Conservation (phyloP, 2,113 vertebrate species). For the Plecotus auritus region DNA sequence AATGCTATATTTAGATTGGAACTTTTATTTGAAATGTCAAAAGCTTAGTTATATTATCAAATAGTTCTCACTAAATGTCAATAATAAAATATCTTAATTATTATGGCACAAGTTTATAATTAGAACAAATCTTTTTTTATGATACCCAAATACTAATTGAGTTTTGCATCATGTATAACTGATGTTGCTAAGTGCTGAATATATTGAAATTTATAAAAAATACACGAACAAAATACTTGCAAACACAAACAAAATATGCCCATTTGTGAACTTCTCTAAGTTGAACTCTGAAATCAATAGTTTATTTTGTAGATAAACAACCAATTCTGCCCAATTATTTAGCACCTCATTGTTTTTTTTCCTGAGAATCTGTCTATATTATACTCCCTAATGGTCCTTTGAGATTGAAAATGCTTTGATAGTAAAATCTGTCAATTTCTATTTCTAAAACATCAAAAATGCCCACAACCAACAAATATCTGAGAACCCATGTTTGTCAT, state of each 20-base stretch:
- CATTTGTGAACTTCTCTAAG: not conserved
- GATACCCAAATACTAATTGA: not conserved
- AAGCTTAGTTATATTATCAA: not conserved
- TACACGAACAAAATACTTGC: too few species aligned
- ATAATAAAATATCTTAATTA: not conserved
- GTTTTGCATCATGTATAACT: not conserved
- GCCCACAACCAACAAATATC: not conserved
- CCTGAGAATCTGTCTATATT: not conserved
- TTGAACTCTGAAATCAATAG: not conserved
- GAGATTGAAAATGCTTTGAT: not conserved
- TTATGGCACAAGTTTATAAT: not conserved
- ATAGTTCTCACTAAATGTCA: not conserved
- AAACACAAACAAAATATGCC: not conserved
- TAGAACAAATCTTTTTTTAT: not conserved
- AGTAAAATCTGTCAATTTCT: not conserved
- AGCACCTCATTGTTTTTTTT: not conserved
- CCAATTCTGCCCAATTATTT: not conserved
- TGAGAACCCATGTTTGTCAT: not conserved
- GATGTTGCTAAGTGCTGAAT: not conserved
- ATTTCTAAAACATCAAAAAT: not conserved
- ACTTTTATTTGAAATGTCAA: not conserved
- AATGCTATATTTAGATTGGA: not conserved
- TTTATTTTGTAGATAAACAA: not conserved
- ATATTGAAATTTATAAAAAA: not conserved
- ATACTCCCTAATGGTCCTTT: not conserved